Evolutionary conservation across 2,888 invertebrate species (phyloP).

Genomic region (Dysmachus trigonus): DNA sequence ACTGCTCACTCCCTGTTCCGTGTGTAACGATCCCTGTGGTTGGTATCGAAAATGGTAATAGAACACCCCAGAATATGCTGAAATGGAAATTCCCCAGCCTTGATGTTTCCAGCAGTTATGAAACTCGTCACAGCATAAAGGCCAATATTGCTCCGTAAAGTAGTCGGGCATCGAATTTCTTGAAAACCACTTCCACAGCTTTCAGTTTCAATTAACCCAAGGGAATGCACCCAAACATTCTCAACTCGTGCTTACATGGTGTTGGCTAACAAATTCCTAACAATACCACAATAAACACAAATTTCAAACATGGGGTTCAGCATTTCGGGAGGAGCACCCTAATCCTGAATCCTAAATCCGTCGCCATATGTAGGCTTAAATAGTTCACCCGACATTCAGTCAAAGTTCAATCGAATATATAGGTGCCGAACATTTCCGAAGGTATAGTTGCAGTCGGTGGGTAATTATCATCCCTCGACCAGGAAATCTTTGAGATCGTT

Average conservation of each 20-base stretch:
- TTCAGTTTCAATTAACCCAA: background rate
- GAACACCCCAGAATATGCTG: background rate
- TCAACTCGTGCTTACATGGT: background rate
- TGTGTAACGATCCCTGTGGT: background rate
- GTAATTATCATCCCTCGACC: background rate
- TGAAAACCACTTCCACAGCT: background rate
- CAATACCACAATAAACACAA: background rate
- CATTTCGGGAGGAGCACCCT: background rate
- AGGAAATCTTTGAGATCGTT: constrained; percentile 16
- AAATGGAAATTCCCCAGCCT: background rate
- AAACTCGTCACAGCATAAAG: background rate
- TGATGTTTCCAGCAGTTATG: background rate
- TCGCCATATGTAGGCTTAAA: background rate
- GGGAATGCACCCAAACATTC: background rate
- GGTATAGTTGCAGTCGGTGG: background rate
- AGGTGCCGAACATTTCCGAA: background rate
- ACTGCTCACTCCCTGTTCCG: background rate
- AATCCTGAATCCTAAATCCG: background rate
- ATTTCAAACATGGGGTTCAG: background rate
- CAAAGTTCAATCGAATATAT: background rate
- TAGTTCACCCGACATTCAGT: background rate
- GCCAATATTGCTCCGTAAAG: background rate
- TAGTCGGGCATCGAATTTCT: background rate
- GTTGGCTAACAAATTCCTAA: background rate
- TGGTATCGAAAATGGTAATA: constrained; percentile 6